A percentile compares a stretch with the other conserved stretches of the same genome.
These are phyloP conservation scores for Drosophila sechellia DNA, from an alignment of 1,140 invertebrate genomes.

Conservation along the genomic window DNA sequence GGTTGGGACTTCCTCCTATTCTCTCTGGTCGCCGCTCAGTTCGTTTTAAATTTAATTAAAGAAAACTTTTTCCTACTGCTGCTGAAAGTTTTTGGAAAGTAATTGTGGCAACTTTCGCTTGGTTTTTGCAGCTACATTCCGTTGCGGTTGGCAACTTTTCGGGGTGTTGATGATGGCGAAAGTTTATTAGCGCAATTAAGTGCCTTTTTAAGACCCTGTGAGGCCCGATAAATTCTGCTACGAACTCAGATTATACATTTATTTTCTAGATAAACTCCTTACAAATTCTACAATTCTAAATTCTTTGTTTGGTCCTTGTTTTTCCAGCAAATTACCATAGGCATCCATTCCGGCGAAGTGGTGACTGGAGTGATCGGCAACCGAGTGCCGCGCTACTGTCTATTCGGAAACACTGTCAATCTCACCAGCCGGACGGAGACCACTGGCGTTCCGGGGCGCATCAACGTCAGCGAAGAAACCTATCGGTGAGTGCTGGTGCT, in stretches of 20 bases:
- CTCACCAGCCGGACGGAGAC: constrained; percentile 97
- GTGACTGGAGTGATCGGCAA: constrained; percentile 98
- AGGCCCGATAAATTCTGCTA: constrained; percentile 17
- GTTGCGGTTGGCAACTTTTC: constrained; percentile 53
- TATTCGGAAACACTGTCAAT: constrained; percentile 99
- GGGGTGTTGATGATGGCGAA: constrained; percentile 54
- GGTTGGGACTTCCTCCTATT: constrained; percentile 14
- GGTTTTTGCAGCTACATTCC: constrained; percentile 52
- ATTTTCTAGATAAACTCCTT: constrained; percentile 22
- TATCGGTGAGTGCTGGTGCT: constrained; percentile 89
- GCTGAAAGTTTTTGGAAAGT: constrained; percentile 70
- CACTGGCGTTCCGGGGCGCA: constrained; percentile 94
- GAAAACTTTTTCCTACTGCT: constrained; percentile 63
- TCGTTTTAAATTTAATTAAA: constrained; percentile 81
- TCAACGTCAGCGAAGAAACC: constrained; percentile 97
- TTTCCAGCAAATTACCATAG: constrained; percentile 95
- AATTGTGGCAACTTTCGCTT: constrained; percentile 75
- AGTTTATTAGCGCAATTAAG: constrained; percentile 78
- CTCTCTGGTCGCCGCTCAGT: constrained; percentile 67
- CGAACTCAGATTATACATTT: constrained; percentile 35
- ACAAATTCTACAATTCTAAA: constrained; percentile 38
- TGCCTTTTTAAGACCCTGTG: constrained; percentile 37
- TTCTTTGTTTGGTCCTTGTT: constrained; percentile 6
- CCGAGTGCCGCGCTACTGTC: constrained; percentile 98
- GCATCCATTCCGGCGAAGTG: constrained; percentile 97